phyloP scores from a whole-genome alignment of 2,888 invertebrate genomes.

The Cylloceria caligata region DNA sequence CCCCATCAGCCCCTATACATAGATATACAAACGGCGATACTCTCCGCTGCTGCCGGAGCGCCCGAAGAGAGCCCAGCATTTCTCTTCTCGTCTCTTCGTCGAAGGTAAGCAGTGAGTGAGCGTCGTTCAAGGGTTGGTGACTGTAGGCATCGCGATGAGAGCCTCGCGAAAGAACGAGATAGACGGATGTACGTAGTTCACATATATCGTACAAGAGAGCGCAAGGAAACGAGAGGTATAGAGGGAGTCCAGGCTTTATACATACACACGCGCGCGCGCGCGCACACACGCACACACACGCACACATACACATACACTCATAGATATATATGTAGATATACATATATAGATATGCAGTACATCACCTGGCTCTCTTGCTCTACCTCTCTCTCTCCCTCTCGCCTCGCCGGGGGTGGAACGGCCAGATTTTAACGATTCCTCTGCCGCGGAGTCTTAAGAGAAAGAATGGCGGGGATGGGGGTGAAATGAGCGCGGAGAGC shows the following conservation, averaged over 20 bases:
- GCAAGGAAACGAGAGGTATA: conserved; percentile 67
- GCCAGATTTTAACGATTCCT: conserved; percentile 86
- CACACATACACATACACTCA: no score
- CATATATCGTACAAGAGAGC: conserved; percentile 59
- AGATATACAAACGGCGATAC: conserved; percentile 22
- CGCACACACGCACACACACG: no score
- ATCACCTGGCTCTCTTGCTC: conserved; percentile 15
- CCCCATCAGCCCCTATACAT: conserved; percentile 9
- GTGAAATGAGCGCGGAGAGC: conserved; percentile 70
- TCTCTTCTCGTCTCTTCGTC: conserved; percentile 51
- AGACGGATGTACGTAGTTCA: conserved; percentile 45
- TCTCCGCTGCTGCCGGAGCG: conserved; percentile 32
- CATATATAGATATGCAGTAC: conserved; percentile 29
- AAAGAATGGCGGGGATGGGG: conserved; percentile 83
- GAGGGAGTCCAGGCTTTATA: conserved; percentile 32
- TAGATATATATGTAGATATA: not conserved
- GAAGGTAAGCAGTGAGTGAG: conserved; percentile 82
- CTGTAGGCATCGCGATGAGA: conserved; percentile 80
- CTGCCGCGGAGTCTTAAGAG: conserved; percentile 85
- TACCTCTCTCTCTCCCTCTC: conserved; percentile 13
- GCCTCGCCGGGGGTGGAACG: conserved; percentile 77
- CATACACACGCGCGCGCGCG: no score
- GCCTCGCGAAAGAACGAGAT: conserved; percentile 65
- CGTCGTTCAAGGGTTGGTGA: conserved; percentile 82
- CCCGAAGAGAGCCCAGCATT: conserved; percentile 1